Conservation (phyloP, 1,140 invertebrate genomes). For the Neodiprion fabricii region DNA sequence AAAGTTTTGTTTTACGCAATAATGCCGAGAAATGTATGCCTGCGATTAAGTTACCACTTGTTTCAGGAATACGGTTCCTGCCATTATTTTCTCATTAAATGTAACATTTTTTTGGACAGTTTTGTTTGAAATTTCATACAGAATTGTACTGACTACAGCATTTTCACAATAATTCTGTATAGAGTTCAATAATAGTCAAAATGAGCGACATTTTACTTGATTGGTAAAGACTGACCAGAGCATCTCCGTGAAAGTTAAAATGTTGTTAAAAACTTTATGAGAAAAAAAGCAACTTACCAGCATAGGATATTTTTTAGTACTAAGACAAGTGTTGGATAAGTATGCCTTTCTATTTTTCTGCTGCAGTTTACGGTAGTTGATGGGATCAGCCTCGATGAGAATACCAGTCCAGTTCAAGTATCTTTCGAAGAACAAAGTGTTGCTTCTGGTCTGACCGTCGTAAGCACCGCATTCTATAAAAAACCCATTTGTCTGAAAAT, state of each 20-base stretch:
- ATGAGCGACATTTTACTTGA: no score
- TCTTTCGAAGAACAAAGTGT: slow-evolving; percentile 61
- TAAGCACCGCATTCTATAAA: slow-evolving; percentile 64
- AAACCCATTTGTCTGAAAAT: slow-evolving; percentile 58
- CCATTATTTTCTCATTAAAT: neutral
- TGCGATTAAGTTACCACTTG: no score
- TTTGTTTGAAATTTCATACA: neutral
- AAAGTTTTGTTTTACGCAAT: no score
- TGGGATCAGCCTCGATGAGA: slow-evolving; percentile 64
- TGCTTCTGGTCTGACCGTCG: slow-evolving; percentile 63
- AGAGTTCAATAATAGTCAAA: no score
- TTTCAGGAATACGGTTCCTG: no score
- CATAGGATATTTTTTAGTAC: slow-evolving; percentile 50
- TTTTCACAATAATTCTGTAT: no score
- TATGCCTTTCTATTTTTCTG: slow-evolving; percentile 55
- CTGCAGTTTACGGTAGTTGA: slow-evolving; percentile 58
- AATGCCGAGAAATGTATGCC: no score
- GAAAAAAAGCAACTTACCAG: slow-evolving; percentile 44
- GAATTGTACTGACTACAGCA: neutral
- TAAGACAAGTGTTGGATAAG: slow-evolving; percentile 58
- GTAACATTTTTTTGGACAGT: neutral
- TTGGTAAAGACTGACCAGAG: no score
- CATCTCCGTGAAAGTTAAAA: no score
- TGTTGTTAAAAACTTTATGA: no score
- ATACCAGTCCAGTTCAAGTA: slow-evolving; percentile 58